Conservation (phyloP, 2,888 invertebrate species). For the Rhynchonema sp. region DNA sequence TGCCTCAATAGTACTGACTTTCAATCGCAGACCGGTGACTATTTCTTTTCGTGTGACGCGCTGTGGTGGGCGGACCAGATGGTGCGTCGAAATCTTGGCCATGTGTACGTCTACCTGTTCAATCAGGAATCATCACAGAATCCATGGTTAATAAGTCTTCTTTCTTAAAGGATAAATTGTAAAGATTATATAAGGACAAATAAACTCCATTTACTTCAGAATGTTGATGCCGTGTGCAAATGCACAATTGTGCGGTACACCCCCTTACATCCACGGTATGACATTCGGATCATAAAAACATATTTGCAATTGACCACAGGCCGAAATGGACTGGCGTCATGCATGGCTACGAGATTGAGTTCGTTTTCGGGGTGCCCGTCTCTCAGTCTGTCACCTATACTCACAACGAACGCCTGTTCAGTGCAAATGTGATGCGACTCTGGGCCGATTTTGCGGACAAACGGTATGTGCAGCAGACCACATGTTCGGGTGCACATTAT, state of each 20-base stretch:
- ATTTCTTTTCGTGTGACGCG: conserved; percentile 48
- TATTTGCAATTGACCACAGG: too few species aligned
- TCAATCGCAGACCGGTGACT: conserved; percentile 56
- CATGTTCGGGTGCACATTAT: neutral
- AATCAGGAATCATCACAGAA: conserved; percentile 22
- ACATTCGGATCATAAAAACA: too few species aligned
- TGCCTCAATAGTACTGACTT: too few species aligned
- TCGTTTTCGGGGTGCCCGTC: conserved; percentile 80
- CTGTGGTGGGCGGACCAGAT: conserved; percentile 20
- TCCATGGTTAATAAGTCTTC: conserved; percentile 26
- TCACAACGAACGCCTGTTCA: neutral
- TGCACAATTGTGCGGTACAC: too few species aligned
- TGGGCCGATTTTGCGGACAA: neutral
- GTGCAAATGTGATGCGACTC: neutral
- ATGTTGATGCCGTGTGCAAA: too few species aligned
- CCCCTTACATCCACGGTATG: too few species aligned
- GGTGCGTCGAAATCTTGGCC: conserved; percentile 9
- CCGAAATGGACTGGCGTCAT: conserved; percentile 98
- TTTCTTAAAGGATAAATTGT: too few species aligned
- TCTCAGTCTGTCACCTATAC: neutral
- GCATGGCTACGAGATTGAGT: conserved; percentile 93
- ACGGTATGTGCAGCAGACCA: neutral
- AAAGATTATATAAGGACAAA: too few species aligned
- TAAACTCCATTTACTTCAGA: too few species aligned
- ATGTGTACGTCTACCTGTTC: conserved; percentile 25